Evolutionary conservation across 1,140 invertebrate species (phyloP).

Genomic region (Bicyclus anynana): DNA sequence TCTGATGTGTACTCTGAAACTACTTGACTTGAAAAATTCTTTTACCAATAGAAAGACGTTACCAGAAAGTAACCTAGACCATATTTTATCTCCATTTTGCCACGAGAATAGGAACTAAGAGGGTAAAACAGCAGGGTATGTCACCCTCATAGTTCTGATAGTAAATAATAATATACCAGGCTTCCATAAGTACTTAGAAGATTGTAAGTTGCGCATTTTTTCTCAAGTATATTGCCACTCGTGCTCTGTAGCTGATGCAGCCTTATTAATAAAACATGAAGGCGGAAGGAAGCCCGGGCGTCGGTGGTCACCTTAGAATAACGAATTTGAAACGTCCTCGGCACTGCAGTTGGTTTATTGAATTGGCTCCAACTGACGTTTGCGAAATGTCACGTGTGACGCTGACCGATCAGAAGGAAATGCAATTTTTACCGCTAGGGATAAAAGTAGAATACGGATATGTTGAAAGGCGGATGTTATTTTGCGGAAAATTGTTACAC

Average conservation of each 20-base stretch:
- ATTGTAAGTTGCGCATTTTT: neutral
- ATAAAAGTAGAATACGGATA: too few relatives aligned
- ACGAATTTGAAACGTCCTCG: constrained; percentile 2
- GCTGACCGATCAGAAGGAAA: neutral
- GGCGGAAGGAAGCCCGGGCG: neutral
- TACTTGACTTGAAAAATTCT: too few relatives aligned
- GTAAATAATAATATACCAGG: neutral
- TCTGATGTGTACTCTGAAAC: too few relatives aligned
- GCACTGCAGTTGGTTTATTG: neutral
- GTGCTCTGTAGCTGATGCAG: neutral
- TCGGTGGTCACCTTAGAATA: constrained; percentile 5
- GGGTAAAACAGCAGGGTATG: too few relatives aligned
- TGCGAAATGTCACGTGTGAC: neutral
- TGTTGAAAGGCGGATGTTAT: too few relatives aligned
- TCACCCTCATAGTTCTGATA: too few relatives aligned
- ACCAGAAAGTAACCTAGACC: too few relatives aligned
- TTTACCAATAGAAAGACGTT: too few relatives aligned
- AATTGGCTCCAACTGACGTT: neutral
- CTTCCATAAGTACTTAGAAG: neutral
- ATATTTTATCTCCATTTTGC: too few relatives aligned
- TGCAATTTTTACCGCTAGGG: neutral
- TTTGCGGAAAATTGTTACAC: too few relatives aligned
- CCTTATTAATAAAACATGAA: constrained; percentile 3
- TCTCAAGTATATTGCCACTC: neutral
- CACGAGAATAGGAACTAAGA: too few relatives aligned